Evolutionary conservation across 2,888 invertebrate genomes (phyloP).

Genomic region (Molorchus minor): DNA sequence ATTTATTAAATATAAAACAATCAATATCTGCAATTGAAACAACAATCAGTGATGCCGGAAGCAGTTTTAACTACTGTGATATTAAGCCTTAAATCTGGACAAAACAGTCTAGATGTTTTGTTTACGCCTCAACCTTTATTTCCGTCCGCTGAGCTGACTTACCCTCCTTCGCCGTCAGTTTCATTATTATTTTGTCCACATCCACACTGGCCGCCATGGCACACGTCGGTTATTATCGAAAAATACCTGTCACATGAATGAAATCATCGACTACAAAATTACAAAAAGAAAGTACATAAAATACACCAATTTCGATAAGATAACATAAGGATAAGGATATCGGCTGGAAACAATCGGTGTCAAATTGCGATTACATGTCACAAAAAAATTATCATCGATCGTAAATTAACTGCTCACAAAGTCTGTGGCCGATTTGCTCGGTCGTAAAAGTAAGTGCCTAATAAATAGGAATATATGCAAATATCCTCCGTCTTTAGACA

Average conservation of each 20-base stretch:
- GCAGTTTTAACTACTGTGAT: not conserved
- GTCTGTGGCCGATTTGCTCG: too few relatives aligned
- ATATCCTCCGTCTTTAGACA: too few relatives aligned
- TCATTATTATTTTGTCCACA: constrained; percentile 48
- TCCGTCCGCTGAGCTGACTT: constrained; percentile 22
- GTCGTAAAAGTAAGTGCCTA: too few relatives aligned
- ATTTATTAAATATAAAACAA: too few relatives aligned
- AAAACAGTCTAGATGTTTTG: not conserved
- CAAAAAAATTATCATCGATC: not conserved
- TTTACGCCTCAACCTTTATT: not conserved
- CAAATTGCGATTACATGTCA: constrained; percentile 11
- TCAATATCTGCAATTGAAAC: not conserved
- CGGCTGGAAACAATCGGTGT: constrained; percentile 7
- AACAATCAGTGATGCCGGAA: not conserved
- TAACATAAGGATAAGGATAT: constrained; percentile 18
- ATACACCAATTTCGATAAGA: constrained; percentile 16
- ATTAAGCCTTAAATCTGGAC: not conserved
- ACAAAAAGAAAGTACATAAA: not conserved
- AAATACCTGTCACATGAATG: not conserved
- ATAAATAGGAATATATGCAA: too few relatives aligned
- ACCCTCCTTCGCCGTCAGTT: constrained; percentile 44
- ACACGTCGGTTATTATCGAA: not conserved
- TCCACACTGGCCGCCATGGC: constrained; percentile 31
- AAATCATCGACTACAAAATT: constrained; percentile 4
- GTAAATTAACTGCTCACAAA: too few relatives aligned